Conservation (phyloP, 2,888 invertebrate genomes). For the Tridacna gigas region DNA sequence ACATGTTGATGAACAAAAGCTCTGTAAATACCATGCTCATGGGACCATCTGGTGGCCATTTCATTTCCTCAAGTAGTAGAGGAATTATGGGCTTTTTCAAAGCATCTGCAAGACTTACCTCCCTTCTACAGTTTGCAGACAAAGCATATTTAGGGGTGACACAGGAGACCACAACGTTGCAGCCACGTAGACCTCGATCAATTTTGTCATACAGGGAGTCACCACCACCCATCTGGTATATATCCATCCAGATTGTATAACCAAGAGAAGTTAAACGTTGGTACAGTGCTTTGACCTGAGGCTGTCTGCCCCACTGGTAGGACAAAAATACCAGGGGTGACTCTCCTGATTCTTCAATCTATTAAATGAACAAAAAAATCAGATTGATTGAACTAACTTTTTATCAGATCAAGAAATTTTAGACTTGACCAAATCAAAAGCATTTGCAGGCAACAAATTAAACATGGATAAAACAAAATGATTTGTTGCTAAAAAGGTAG, state of each 20-base stretch:
- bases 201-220: conserved; percentile 84
- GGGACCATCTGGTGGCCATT: conserved; percentile 83
- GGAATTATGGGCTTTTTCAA: conserved; percentile 82
- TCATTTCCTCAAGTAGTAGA: conserved; percentile 78
- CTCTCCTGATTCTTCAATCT: conserved; percentile 22
- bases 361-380: background rate
- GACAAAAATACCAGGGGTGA: conserved; percentile 80
- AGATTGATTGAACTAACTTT: too few species aligned
- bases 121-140: conserved; percentile 83
- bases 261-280: conserved; percentile 74
- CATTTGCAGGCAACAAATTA: too few species aligned
- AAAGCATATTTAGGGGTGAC: conserved; percentile 82
- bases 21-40: conserved; percentile 83
- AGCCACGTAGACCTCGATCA: conserved; percentile 79
- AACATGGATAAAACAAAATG: too few species aligned
- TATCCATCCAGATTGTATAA: conserved; percentile 83
- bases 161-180: conserved; percentile 79
- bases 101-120: conserved; percentile 81
- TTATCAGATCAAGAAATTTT: too few species aligned
- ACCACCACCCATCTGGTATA: conserved; percentile 84
- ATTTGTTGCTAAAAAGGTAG: too few species aligned
- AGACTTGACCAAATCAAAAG: too few species aligned
- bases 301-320: conserved; percentile 84
- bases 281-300: conserved; percentile 78
- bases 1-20: conserved; percentile 79